Conservation (phyloP, 2,113 vertebrate species). For the Gymnocephalus cernua region DNA sequence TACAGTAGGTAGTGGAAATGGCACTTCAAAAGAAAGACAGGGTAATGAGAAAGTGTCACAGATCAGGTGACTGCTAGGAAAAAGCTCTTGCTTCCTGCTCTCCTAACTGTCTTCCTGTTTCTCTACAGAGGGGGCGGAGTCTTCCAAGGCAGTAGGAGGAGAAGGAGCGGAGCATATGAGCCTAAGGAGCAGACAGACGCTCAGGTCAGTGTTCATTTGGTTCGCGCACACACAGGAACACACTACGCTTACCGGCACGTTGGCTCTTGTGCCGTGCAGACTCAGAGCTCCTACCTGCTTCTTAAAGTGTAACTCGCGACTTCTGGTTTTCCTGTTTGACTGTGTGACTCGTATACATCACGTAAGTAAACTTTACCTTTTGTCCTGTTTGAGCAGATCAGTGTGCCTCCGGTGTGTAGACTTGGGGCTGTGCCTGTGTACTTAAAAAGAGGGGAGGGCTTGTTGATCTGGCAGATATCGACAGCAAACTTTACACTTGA, state of each 20-base stretch:
- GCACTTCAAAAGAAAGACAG: background rate
- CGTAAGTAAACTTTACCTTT: constrained; percentile 64
- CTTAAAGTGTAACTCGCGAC: background rate
- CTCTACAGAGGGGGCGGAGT: constrained; percentile 52
- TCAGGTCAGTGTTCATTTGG: constrained; percentile 62
- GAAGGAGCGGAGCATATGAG: constrained; percentile 29
- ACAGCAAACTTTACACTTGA: background rate
- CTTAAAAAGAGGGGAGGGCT: constrained; percentile 8
- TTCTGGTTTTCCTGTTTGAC: background rate
- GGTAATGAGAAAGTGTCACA: constrained; percentile 19
- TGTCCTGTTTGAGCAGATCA: constrained; percentile 37
- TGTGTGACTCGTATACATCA: constrained; percentile 1
- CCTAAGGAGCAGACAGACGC: constrained; percentile 26
- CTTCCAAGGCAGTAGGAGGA: constrained; percentile 48
- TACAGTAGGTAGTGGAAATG: background rate
- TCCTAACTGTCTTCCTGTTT: constrained; percentile 45
- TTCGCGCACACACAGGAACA: constrained; percentile 4
- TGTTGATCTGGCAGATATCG: constrained; percentile 25
- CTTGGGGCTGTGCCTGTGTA: constrained; percentile 26
- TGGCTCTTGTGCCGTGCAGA: background rate
- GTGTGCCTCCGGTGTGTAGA: constrained; percentile 24
- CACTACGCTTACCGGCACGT: background rate
- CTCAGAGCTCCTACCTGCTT: background rate
- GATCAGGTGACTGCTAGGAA: constrained; percentile 47
- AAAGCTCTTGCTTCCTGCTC: constrained; percentile 67